Base-by-base conservation (phyloP, 2,113 vertebrate genomes). In the Pterocles burchelli region DNA sequence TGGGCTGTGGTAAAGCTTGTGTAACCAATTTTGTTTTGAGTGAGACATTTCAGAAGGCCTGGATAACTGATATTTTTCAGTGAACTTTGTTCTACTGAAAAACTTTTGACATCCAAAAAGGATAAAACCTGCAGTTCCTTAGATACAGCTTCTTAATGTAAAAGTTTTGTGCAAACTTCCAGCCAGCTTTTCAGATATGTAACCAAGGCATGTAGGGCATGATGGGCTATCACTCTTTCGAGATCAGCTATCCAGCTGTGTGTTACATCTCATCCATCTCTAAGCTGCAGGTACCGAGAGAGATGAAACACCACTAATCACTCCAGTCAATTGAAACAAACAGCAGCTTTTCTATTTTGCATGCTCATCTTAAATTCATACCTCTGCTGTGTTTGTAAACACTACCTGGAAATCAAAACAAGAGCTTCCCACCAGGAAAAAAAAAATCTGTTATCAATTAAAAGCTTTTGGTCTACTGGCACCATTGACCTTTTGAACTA, bases 291-390 rank as follows among this genome's bases (percentile, higher is more conserved):
- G 65, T 89, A 75, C 57, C 38, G 73, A 94, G 59, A 61, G 73
- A 95, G 74, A 77, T 88, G 91, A 96, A 97, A 88, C 45, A 51
- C 36, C 33, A 72, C 85, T 86, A 72, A 91, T 92, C 83, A 95
- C 28, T 19, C 48, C 59, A 73, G 36, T 63, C 82, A 93, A 48
- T 18, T 85, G 70, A 83, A 88, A 85, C 83, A 91, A 62, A 24
- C 75, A 76, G 13, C 29, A 82, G 36, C 22, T 93, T 95, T 96
- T 55, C 85, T 93, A 49, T 70, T 93, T 89, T 83, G 63, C 54
- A 54, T 2, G 0, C 61, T 91, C 85, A 68, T 95, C 67, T 96
- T 82, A 86, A 95, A 96, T 94, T 96, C 70, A 26, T 89, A 29
- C 90, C 79, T 94, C 78, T 84, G 13, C 36, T 57, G n/a, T 65